Evolutionary conservation across 1,140 invertebrate genomes (phyloP).

Genomic region (Leguminivora glycinivorella): DNA sequence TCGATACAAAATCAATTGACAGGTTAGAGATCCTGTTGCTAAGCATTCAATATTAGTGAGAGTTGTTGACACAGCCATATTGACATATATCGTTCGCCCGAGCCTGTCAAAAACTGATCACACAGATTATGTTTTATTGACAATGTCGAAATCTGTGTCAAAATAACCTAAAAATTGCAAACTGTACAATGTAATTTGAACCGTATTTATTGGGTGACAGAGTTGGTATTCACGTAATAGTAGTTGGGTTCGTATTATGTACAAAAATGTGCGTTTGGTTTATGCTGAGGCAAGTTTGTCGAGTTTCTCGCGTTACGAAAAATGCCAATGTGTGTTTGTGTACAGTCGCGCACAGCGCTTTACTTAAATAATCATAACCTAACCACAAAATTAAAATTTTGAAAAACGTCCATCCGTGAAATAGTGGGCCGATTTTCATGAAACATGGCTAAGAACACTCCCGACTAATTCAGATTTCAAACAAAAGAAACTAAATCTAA

Average conservation of each 20-base stretch:
- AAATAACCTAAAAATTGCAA: not conserved
- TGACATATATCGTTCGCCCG: not conserved
- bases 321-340: constrained; percentile 4
- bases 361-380: not conserved
- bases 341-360: not conserved
- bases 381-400: too few relatives aligned
- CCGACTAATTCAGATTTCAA: too few relatives aligned
- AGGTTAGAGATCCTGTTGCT: too few relatives aligned
- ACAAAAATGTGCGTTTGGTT: not conserved
- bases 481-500: too few relatives aligned
- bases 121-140: constrained; percentile 16
- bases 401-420: too few relatives aligned
- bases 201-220: not conserved
- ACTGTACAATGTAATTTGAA: not conserved
- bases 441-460: too few relatives aligned
- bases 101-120: constrained; percentile 13
- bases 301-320: constrained; percentile 25
- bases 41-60: not conserved
- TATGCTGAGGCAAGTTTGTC: not conserved
- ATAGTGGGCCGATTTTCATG: too few relatives aligned
- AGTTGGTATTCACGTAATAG: too few relatives aligned
- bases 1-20: too few relatives aligned
- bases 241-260: not conserved
- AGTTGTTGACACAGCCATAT: not conserved
- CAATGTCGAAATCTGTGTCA: not conserved